Base-by-base conservation (phyloP, 2,797 vertebrate genomes). In the Nyctalus aviator region DNA sequence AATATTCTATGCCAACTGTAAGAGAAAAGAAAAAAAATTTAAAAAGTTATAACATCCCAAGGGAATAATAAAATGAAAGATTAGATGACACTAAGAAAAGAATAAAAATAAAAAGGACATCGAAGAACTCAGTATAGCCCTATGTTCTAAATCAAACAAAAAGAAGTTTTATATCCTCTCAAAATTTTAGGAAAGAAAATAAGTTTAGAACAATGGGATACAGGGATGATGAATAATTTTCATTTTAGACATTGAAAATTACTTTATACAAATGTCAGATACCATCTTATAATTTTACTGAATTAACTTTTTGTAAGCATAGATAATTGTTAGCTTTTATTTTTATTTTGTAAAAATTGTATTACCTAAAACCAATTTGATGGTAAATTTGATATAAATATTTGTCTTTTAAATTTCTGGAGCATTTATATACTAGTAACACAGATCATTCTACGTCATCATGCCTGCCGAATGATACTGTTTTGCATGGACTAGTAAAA, bases 281-380 rank as follows among this genome's bases (percentile, higher is more conserved):
- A 71, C 27, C n/a, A 8, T 94, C 15, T 90, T 88, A 62, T 23
- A 91, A 72, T 68, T 84, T 53, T 46, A 27, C 37, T 59, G 15
- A 90, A 57, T 71, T 94, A 87, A 72, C 20, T 55, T 87, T 86
- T 55, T 50, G 11, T 62, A 84, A 88, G 35, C 8, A 32, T 41
- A 12, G 10, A 15, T 53, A 59, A 46, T 68, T 21, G 12, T 37
- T 94, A 32, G 35, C 23, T 55, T 64, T 71, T 10, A 15, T 21
- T 50, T 46, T 27, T n/a, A 2, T 59, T 59, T 59, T 59, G n/a
- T 8, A 64, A 64, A 64, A 6, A 30, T 71, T 62, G 71, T n/a
- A 55, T 8, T 48, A 15, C 4, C n/a, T 59, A 72, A 64, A 82
- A 55, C 37, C n/a, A 75, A 23, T 41, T 69, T 85, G 68, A 75